Evolutionary conservation across 2,888 invertebrate species (phyloP).

Genomic region (Plusia festucae): DNA sequence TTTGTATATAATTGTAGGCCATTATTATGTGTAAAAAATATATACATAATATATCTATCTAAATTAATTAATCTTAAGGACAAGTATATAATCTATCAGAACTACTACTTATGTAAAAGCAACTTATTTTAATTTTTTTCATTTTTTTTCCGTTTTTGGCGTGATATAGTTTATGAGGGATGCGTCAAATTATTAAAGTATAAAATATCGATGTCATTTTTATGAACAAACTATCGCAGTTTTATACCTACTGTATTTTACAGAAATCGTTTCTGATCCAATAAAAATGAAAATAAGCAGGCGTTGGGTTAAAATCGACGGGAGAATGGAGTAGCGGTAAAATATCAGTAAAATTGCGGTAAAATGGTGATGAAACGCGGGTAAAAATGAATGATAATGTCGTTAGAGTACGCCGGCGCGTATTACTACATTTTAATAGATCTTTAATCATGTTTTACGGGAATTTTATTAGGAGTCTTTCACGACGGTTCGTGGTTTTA

Average conservation of each 20-base stretch:
- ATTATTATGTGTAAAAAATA: too few species aligned
- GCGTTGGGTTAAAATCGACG: not conserved
- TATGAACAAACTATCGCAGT: not conserved
- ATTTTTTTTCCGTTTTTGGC: too few species aligned
- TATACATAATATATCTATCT: too few species aligned
- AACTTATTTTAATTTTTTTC: too few species aligned
- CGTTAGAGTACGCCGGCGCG: slow-evolving; percentile 5
- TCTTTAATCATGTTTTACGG: slow-evolving; percentile 45
- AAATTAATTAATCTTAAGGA: too few species aligned
- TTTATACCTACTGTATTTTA: not conserved
- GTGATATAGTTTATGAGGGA: not conserved
- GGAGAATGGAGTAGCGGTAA: slow-evolving; percentile 9
- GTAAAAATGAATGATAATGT: slow-evolving; percentile 29
- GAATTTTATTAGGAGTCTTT: slow-evolving; percentile 31
- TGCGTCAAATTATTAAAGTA: not conserved
- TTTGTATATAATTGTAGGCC: too few species aligned
- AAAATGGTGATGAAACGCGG: slow-evolving; percentile 2
- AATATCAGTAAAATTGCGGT: slow-evolving; percentile 5
- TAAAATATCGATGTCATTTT: not conserved
- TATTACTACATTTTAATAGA: slow-evolving; percentile 22
- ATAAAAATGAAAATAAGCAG: slow-evolving; percentile 28
- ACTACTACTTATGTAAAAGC: too few species aligned
- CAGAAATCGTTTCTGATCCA: slow-evolving; percentile 11
- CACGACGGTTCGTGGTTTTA: slow-evolving; percentile 22
- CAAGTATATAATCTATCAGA: too few species aligned